phyloP scores from a whole-genome alignment of 2,888 invertebrate genomes.

The Bombylius discolor region DNA sequence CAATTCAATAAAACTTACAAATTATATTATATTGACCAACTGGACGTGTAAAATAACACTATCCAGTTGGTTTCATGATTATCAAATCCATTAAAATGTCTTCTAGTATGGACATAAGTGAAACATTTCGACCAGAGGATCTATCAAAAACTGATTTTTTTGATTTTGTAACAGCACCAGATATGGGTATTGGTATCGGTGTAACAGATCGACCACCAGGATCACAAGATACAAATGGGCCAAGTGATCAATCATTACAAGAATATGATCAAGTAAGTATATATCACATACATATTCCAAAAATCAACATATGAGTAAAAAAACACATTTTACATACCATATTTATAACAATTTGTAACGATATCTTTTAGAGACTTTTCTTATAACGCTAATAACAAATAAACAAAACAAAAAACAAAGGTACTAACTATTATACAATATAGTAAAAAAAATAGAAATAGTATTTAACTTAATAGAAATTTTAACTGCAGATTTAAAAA shows the following conservation, averaged over 20 bases:
- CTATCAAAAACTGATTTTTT: conserved; percentile 79
- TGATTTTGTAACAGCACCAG: conserved; percentile 75
- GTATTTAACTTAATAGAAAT: no score
- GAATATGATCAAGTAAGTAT: conserved; percentile 33
- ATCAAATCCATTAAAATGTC: conserved; percentile 29
- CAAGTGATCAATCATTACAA: conserved; percentile 33
- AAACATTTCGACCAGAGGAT: conserved; percentile 65
- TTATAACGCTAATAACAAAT: no score
- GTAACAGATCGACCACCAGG: conserved; percentile 24
- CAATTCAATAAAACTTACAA: no score
- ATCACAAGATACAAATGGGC: conserved; percentile 18
- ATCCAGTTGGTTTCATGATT: conserved; percentile 21
- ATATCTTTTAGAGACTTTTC: no score
- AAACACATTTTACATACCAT: no score
- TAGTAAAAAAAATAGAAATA: no score
- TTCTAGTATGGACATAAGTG: conserved; percentile 67
- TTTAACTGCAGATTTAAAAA: no score
- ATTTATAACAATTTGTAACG: no score
- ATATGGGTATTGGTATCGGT: conserved; percentile 41
- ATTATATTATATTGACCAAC: background rate
- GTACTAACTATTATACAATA: no score
- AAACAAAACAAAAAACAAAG: no score
- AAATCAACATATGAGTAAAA: no score
- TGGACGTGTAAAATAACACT: background rate
- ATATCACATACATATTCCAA: no score